Conservation (phyloP, 2,888 invertebrate species). For the Synanthedon andrenaeformis region DNA sequence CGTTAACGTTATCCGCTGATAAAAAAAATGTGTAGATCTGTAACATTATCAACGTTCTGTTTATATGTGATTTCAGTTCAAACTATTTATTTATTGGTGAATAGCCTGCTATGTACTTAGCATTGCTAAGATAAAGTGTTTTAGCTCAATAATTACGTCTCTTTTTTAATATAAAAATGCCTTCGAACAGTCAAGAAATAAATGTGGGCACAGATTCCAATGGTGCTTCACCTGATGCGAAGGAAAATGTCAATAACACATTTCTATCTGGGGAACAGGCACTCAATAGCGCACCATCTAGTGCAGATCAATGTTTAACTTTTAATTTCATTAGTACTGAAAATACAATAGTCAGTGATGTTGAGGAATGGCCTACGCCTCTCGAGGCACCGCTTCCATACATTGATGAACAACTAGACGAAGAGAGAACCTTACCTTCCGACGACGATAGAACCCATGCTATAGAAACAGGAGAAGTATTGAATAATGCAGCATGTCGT, state of each 20-base stretch:
- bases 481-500: constrained; percentile 59
- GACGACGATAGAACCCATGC: constrained; percentile 39
- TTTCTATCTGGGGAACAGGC: neutral
- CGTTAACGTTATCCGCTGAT: too few species aligned
- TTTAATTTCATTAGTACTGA: constrained; percentile 48
- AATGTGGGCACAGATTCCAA: constrained; percentile 52
- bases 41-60: too few species aligned
- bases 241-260: constrained; percentile 24
- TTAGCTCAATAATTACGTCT: neutral
- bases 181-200: constrained; percentile 54
- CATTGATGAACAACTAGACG: constrained; percentile 46
- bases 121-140: neutral
- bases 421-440: constrained; percentile 32
- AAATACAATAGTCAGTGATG: constrained; percentile 20
- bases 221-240: constrained; percentile 33
- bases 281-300: constrained; percentile 20
- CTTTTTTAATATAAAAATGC: constrained; percentile 35
- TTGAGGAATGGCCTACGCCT: constrained; percentile 31
- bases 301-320: constrained; percentile 43
- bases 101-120: neutral
- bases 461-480: constrained; percentile 47
- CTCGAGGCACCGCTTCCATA: constrained; percentile 38
- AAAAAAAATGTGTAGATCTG: too few species aligned
- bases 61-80: too few species aligned
- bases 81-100: too few species aligned